A percentile compares a stretch with the other conserved stretches of the same genome.
Conservation (phyloP, 2,113 vertebrate species). For the Fulmarus glacialis region DNA sequence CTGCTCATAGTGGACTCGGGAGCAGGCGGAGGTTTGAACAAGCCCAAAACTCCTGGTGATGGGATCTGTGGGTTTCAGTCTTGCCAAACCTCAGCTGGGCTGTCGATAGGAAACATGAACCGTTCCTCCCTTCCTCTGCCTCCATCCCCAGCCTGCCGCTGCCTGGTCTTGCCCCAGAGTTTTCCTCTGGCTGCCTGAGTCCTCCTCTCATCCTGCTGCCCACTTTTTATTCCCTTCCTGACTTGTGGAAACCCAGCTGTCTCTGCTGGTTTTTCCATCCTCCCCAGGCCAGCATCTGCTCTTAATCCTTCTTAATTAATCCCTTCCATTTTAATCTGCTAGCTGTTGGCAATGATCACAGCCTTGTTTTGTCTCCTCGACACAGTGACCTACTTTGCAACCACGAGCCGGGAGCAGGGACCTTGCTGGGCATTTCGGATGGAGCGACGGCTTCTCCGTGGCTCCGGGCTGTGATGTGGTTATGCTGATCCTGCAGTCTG, state of each 20-base stretch:
- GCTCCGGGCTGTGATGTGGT: neutral
- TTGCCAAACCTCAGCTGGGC: neutral
- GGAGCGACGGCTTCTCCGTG: neutral
- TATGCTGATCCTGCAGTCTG: neutral
- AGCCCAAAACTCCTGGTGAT: neutral
- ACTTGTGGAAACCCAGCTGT: slow-evolving; percentile 5
- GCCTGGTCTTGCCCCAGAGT: neutral
- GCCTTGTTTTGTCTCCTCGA: slow-evolving; percentile 11
- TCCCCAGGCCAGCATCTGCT: slow-evolving; percentile 40
- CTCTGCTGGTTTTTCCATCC: neutral
- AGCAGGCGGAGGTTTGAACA: neutral
- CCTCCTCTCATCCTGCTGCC: neutral
- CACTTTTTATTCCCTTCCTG: neutral
- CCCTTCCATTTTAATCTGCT: slow-evolving; percentile 24
- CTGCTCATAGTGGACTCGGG: fast-evolving
- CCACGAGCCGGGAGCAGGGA: neutral
- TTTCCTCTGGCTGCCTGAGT: neutral
- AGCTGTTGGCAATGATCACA: neutral
- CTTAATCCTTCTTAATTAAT: slow-evolving; percentile 54
- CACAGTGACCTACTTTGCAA: slow-evolving; percentile 17
- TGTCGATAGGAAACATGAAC: fast-evolving
- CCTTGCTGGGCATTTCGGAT: neutral
- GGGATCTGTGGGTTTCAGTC: neutral
- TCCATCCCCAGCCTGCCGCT: neutral
- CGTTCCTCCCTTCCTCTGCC: neutral